Conservation (phyloP, 2,797 vertebrate species). For the Hydrophis major region DNA sequence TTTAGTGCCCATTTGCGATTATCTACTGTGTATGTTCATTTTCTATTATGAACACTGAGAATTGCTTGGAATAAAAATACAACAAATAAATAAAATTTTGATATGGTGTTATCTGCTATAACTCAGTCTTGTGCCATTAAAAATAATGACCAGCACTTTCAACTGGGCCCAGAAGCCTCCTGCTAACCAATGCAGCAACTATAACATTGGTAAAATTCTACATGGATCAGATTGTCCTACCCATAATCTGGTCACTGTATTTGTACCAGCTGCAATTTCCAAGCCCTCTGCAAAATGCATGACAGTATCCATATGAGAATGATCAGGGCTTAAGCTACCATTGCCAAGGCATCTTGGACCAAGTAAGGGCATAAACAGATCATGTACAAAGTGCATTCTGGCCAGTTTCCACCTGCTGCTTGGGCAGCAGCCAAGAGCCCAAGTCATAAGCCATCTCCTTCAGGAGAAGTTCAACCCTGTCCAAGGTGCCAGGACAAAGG, state of each 20-base stretch:
- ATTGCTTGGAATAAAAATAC: neutral
- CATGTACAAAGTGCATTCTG: neutral
- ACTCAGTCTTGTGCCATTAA: neutral
- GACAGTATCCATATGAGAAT: neutral
- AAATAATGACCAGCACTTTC: neutral
- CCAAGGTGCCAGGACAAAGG: neutral
- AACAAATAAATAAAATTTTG: neutral
- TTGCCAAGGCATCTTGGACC: neutral
- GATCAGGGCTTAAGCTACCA: neutral
- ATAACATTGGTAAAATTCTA: neutral
- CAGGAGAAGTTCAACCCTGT: neutral
- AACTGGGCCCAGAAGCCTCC: neutral
- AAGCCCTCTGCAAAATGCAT: neutral
- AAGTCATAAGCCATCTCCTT: neutral
- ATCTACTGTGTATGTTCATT: neutral
- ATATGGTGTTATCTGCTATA: neutral
- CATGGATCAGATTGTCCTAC: neutral
- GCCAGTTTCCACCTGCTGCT: neutral
- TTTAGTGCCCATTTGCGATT: neutral
- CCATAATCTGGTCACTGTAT: neutral
- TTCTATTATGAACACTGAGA: neutral
- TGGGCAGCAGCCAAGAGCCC: neutral
- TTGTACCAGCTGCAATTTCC: neutral
- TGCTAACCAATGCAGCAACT: neutral
- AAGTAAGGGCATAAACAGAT: neutral